Base-by-base conservation (phyloP, 2,797 vertebrate species). In the Myotis daubentonii region DNA sequence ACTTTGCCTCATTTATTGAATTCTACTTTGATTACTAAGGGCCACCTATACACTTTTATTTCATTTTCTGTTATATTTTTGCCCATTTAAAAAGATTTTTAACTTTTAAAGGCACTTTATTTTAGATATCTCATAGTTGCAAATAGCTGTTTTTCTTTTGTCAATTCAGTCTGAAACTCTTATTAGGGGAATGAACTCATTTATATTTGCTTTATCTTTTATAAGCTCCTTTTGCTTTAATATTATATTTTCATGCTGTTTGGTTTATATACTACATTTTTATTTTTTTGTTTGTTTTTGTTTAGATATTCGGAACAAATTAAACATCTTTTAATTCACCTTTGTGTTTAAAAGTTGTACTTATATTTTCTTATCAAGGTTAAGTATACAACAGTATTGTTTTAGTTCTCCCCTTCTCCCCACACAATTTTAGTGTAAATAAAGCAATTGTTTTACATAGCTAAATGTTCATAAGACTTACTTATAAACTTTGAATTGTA, bases 191-290 rank as follows among this genome's bases (percentile, higher is more conserved):
- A 23, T 38, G 89, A 87, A 79, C 5, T 75, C 8, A 62, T 53
- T 84, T 84, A 53, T 8, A 78, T 82, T 82, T 65, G n/a, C 16
- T 92, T 94, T 89, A 65, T 81, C 17, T 91, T 72, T 25, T 49
- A 36, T 60, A 70, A 62, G 5, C 2, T 13, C 25, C 55, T 70
- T 85, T 89, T 62, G 22, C 47, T 89, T 78, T 57, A 91, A 41
- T 86, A 84, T 75, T 93, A 91, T 87, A 66, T 88, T 55, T 89
- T 92, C 19, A 76, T 76, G 3, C 55, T 82, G 16, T 89, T 91
- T 92, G 33, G 60, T 89, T 79, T 75, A 80, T 36, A 28, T 33
- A 41, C 4, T 89, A 53, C 47, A 53, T 80, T 75, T 92, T 88
- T 57, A 20, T 70, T 15, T 47, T 41, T 91, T 60, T 60, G 13